phyloP scores from a whole-genome alignment of 2,113 vertebrate species.

The Cariama cristata region DNA sequence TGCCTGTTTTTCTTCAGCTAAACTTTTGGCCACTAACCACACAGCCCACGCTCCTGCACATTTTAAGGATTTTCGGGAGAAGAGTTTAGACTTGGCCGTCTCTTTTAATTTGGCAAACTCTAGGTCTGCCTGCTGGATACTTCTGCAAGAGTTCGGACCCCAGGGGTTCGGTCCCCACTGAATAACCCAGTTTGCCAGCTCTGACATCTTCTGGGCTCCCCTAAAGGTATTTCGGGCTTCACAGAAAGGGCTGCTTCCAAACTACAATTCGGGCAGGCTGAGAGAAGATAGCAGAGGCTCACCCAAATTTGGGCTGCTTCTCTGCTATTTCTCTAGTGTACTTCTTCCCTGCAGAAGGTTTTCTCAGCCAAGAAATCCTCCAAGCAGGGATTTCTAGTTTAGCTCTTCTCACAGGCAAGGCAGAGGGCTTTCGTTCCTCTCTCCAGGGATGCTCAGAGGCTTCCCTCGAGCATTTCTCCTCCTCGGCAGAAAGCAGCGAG shows the following conservation, averaged over 20 bases:
- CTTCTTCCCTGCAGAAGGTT: not conserved
- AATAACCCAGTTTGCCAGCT: conserved; percentile 43
- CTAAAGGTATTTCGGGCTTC: not conserved
- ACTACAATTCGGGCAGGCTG: not conserved
- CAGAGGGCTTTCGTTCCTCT: not conserved
- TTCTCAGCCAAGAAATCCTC: not conserved
- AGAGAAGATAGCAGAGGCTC: not conserved
- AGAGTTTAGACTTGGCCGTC: conserved; percentile 17
- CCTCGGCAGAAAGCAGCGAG: not conserved
- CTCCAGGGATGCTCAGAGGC: not conserved
- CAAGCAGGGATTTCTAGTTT: not conserved
- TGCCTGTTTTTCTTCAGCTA: conserved; percentile 32
- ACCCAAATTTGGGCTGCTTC: not conserved
- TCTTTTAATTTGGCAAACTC: conserved; percentile 25
- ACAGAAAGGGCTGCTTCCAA: not conserved
- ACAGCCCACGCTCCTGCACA: conserved; percentile 38
- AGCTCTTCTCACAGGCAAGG: not conserved
- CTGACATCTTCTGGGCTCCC: not conserved
- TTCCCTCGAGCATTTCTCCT: not conserved
- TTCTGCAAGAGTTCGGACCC: conserved; percentile 31
- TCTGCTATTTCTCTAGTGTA: not conserved
- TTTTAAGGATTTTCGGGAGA: conserved; percentile 48
- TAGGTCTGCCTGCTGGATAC: conserved; percentile 49
- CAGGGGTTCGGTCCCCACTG: conserved; percentile 61
- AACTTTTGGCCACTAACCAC: conserved; percentile 41